Evolutionary conservation across 2,797 vertebrate genomes (phyloP), one percentile per base, ranked within the genome.

Genomic region (Rhinichthys osculus): DNA sequence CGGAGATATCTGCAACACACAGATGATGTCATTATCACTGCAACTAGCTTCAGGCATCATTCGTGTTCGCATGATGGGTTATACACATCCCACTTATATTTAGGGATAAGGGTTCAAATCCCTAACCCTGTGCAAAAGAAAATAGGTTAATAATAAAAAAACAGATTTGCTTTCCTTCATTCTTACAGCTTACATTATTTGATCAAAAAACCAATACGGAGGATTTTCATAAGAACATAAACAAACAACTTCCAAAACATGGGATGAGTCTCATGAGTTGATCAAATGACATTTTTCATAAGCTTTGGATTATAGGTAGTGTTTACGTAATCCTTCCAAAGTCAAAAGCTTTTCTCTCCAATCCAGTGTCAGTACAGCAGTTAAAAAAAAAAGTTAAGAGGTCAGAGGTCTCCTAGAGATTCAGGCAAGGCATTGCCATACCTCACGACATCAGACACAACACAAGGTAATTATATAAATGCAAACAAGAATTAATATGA

Each of bases 1-100:
- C 98, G 0, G 98, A 99, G 93, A 99, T 96, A 91, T 99, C 98
- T 99, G 93, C 38, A 80, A 73, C 40, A 85, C 66, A 47, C 17
- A 38, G 4, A 5, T 19, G 7, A 47, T 11, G 11, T 21, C 21
- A 6, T 54, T 23, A 84, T 40, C 62, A 76, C 21, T 59, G 9
- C 5, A 59, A 77, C 13, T 16, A 5, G 27, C 14, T 78, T 62
- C 23, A 78, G 16, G 14, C 52, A 11, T 40, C 13, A 17, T 17
- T 40, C 13, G 59, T 27, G 7, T 27, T n/a, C 2, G 8, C 72
- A 42, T 62, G 23, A 78, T 27, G 14, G 54, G 23, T 42, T 62
- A n/a, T 16, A 38, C 50, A 52, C 47, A 0, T 13, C 72, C 27
- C 27, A 64, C 62, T 30, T 14, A 16, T 33, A 66, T 4, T 66